These are phyloP conservation scores for Strix aluco DNA, from an alignment of 2,113 vertebrate genomes.

Conservation along the genomic window DNA sequence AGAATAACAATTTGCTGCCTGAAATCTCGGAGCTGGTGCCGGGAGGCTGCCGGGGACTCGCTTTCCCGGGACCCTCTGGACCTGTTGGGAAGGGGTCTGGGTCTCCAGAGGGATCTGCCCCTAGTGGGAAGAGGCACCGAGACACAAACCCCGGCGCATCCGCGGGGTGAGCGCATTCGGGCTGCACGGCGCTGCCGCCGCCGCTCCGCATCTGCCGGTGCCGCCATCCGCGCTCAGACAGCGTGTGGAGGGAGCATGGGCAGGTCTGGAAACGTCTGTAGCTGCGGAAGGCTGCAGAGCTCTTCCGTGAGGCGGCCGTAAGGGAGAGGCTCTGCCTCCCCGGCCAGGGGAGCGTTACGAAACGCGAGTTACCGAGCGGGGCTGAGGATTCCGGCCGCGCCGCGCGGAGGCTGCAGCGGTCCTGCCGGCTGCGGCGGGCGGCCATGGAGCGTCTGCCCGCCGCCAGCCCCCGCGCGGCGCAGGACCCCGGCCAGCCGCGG, in stretches of 20 bases:
- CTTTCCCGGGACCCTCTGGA: not conserved
- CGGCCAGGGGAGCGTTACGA: not conserved
- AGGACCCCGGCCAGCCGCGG: not conserved
- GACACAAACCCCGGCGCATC: not conserved
- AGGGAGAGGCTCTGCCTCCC: not conserved
- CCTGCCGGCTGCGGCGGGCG: not conserved
- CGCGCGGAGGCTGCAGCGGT: not conserved
- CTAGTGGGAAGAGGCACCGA: not conserved
- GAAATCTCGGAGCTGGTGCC: not conserved
- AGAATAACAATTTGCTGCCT: slow-evolving; percentile 14
- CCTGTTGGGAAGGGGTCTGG: not conserved
- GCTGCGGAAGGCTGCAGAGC: slow-evolving; percentile 23
- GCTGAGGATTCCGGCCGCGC: not conserved
- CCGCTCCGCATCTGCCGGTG: not conserved
- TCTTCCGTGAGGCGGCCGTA: not conserved
- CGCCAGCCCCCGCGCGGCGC: not conserved
- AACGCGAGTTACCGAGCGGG: not conserved
- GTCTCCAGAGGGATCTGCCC: slow-evolving; percentile 18
- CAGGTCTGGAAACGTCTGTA: not conserved
- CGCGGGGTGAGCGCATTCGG: not conserved
- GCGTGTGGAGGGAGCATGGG: not conserved
- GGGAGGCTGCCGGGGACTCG: not conserved
- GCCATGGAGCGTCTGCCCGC: not conserved
- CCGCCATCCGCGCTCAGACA: not conserved
- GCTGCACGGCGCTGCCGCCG: not conserved